Evolutionary conservation across 2,797 vertebrate genomes (phyloP).

Genomic region (Gastrophryne carolinensis): DNA sequence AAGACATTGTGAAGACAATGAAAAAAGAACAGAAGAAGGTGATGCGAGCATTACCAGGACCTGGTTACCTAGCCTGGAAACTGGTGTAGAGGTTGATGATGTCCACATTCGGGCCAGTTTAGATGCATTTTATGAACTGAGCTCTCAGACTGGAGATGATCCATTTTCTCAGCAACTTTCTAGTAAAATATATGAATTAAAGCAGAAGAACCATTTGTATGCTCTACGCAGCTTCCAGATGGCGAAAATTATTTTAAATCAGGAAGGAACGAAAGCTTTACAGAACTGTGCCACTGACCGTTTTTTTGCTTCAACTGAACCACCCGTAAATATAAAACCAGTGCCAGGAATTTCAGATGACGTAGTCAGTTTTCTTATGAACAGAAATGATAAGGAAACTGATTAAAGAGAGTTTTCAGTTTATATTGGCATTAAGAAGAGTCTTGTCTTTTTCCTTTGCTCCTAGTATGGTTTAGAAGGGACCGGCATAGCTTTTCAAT

Average conservation of each 20-base stretch:
- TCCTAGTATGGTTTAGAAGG: no score
- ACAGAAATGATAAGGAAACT: no score
- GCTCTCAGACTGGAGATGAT: conserved; percentile 36
- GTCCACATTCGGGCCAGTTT: conserved; percentile 58
- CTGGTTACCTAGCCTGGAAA: not conserved
- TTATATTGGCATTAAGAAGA: no score
- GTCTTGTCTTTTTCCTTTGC: no score
- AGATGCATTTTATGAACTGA: conserved; percentile 65
- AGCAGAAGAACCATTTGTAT: conserved; percentile 56
- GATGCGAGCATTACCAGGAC: not conserved
- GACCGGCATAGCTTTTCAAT: no score
- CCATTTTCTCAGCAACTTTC: conserved; percentile 56
- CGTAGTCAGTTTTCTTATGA: conserved; percentile 63
- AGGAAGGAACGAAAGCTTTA: conserved; percentile 63
- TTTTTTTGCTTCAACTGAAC: conserved; percentile 59
- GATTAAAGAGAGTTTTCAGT: no score
- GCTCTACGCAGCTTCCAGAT: conserved; percentile 61
- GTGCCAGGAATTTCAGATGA: conserved; percentile 71
- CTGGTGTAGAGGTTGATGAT: conserved; percentile 11
- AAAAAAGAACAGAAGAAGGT: conserved; percentile 22
- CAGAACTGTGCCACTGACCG: conserved; percentile 52
- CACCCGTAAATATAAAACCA: conserved; percentile 46
- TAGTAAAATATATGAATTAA: conserved; percentile 61
- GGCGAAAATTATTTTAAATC: conserved; percentile 66
- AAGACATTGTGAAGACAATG: conserved; percentile 33